Evolutionary conservation across 1,140 invertebrate genomes (phyloP).

Genomic region (Ceratitis capitata): DNA sequence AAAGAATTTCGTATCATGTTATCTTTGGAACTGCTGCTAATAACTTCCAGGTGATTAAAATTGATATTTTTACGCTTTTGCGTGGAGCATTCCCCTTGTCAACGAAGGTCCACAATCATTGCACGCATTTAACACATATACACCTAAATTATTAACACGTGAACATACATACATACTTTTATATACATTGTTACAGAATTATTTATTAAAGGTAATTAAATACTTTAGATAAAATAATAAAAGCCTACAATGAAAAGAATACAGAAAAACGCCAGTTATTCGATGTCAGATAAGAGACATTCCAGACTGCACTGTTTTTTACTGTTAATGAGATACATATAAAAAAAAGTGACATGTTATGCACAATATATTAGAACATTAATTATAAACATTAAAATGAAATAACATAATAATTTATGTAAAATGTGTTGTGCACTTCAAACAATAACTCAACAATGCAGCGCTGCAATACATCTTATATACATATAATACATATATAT

Average conservation of each 20-base stretch:
- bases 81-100: no score
- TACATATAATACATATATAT: not conserved
- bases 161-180: no score
- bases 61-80: no score
- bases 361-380: not conserved
- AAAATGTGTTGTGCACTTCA: no score
- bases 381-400: conserved; percentile 17
- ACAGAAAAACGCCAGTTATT: not conserved
- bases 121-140: no score
- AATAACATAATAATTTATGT: not conserved
- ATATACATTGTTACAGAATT: not conserved
- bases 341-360: not conserved
- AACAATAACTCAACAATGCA: no score
- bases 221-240: not conserved
- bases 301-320: not conserved
- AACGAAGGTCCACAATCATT: no score
- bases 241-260: not conserved
- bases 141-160: no score
- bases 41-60: no score
- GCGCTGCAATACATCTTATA: not conserved
- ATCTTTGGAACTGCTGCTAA: no score
- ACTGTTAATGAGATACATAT: no score
- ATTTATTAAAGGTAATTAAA: not conserved
- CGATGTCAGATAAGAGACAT: not conserved
- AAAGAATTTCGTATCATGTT: no score